Percentiles rank a stretch among this genome's conserved stretches.
phyloP scores from a whole-genome alignment of 2,797 vertebrate genomes.

The Selene dorsalis region DNA sequence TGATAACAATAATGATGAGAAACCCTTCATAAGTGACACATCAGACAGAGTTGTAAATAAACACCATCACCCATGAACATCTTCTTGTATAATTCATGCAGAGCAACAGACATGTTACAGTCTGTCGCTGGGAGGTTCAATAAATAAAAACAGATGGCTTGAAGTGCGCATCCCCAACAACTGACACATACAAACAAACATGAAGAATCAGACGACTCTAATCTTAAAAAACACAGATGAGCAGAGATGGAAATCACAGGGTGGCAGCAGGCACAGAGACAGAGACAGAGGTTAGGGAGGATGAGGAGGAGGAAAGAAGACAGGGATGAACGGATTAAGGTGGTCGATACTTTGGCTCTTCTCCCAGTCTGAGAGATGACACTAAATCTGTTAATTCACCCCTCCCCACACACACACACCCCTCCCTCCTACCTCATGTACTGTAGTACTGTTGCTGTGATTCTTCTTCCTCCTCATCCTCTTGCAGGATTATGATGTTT shows the following conservation, averaged over 20 bases:
- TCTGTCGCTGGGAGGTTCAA: constrained; percentile 13
- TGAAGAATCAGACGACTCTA: constrained; percentile 57
- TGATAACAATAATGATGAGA: background rate
- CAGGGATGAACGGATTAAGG: constrained; percentile 83
- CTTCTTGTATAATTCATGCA: background rate
- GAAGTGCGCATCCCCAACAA: constrained; percentile 20
- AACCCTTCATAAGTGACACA: background rate
- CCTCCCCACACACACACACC: constrained; percentile 45
- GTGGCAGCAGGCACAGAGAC: constrained; percentile 62
- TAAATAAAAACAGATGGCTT: constrained; percentile 39
- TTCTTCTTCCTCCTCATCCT: constrained; percentile 26
- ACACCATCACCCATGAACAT: background rate
- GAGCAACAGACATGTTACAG: background rate
- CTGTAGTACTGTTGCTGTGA: constrained; percentile 9
- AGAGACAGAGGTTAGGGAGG: constrained; percentile 56
- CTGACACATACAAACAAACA: constrained; percentile 57
- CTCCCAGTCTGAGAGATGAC: constrained; percentile 85
- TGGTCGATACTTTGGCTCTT: constrained; percentile 82
- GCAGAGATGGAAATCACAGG: constrained; percentile 51
- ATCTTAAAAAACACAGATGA: constrained; percentile 66
- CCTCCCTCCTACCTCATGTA: constrained; percentile 41
- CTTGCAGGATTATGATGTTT: constrained; percentile 54
- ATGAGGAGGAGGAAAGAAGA: constrained; percentile 65
- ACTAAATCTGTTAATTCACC: constrained; percentile 85
- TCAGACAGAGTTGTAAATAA: background rate